Evolutionary conservation across 1,140 invertebrate species (phyloP), one percentile per base, ranked within the genome.

Genomic region (Brachionus rubens): DNA sequence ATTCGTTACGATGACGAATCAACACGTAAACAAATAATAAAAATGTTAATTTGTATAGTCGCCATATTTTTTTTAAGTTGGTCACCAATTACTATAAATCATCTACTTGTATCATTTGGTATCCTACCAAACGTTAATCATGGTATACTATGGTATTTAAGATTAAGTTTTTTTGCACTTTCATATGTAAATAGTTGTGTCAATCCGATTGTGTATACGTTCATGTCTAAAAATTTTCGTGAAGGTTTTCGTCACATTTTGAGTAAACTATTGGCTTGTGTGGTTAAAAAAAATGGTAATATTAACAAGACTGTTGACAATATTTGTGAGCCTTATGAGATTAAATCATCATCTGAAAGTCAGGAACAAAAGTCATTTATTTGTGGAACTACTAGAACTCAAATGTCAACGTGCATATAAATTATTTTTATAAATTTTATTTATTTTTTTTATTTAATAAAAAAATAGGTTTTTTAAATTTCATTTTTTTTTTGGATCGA

Each of bases 171-270:
- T 79, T 87, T 88, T 77, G 80, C 89, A 26, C 85, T 90, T 84
- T 88, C 89, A 2, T 90, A 90, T 79, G 88, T 90, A 75, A 90
- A 90, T 82, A 90, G 88, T 81, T 91, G 90, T 80, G 87, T 91
- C 76, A 91, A 91, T 83, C 90, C 90, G 7, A 87, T 91, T 48
- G 87, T 91, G 7, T 91, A 91, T 81, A 90, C 90, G 26, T 91
- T 91, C 82, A 91, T 91, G 89, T 91, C 90, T 2, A 89, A 89
- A 79, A 90, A 89, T 83, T 91, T 91, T 83, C 83, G 90, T n/a
- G 56, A 90, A 77, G 89, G 88, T 33, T 88, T 89, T 80, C 81
- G 83, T 26, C 79, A 84, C 80, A 78, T 85, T 86, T 24, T 65
- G 19, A 21, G 36, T 36, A 65, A 43, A 26, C 28, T 36, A 7